These are phyloP conservation scores for Iselma pallidipennis DNA, from an alignment of 2,888 invertebrate species.

Conservation along the genomic window DNA sequence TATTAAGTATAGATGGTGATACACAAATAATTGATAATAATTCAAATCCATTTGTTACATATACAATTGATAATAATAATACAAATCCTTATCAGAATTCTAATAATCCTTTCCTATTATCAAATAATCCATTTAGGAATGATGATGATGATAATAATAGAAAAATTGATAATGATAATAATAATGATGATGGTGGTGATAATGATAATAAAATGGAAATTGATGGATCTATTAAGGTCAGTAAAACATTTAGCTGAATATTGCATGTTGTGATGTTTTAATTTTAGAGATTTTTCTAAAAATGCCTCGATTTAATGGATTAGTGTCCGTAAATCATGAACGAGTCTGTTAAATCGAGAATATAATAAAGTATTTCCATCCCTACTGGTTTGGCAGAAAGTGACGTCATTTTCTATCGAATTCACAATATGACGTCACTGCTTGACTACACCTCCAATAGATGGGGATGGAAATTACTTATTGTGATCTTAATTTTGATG, in stretches of 20 bases:
- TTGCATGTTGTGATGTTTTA: slow-evolving; percentile 16
- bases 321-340: too few species aligned
- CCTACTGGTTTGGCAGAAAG: too few species aligned
- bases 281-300: too few species aligned
- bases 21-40: slow-evolving; percentile 23
- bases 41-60: slow-evolving; percentile 49
- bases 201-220: slow-evolving; percentile 22
- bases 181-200: slow-evolving; percentile 29
- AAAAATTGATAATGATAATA: slow-evolving; percentile 6
- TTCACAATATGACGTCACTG: too few species aligned
- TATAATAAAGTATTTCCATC: too few species aligned
- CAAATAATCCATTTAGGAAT: slow-evolving; percentile 49
- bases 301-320: too few species aligned
- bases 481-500: slow-evolving; percentile 43
- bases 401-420: too few species aligned
- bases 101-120: slow-evolving; percentile 54
- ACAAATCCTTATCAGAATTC: slow-evolving; percentile 59
- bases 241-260: slow-evolving; percentile 19
- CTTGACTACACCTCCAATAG: too few species aligned
- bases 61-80: slow-evolving; percentile 33
- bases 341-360: too few species aligned
- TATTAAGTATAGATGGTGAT: slow-evolving; percentile 28
- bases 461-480: neutral
- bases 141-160: slow-evolving; percentile 17
- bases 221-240: slow-evolving; percentile 32